Evolutionary conservation across 2,113 vertebrate species (phyloP), one percentile per base, ranked within the genome.

Genomic region (Rousettus leschenaultii): DNA sequence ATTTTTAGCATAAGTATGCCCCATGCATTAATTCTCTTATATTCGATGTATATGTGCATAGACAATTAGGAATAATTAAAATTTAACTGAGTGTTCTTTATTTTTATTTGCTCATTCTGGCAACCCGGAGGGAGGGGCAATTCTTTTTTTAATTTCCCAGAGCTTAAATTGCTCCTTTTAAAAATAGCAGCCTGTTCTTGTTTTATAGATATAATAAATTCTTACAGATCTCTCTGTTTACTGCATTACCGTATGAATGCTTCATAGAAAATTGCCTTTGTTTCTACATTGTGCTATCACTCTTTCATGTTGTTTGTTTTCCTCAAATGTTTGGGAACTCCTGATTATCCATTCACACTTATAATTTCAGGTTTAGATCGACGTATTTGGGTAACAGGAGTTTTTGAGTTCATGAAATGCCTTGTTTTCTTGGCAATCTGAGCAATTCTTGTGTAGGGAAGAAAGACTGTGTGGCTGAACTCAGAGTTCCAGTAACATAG

Each of bases 101-200:
- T 86, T 97, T 91, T 87, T 33, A 90, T 96, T 94, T 90, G 48
- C 26, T 89, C 21, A 65, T 35, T 95, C 66, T 61, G 24, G 18
- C 35, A 95, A 96, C 22, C 22, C 33, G n/a, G 38, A 94, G 33
- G n/a, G 33, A 94, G 10, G 65, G 59, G 6, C n/a, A 48, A 70
- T 74, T 88, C 59, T 71, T 71, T 86, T 79, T 71, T 61, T 26
- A 57, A 55, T 88, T 91, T 93, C 45, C 79, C 61, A 22, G 51
- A 89, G 89, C 28, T 95, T 95, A 94, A 45, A 73, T 92, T 91
- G 5, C 78, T 86, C 89, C 43, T 86, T 78, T 97, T 70, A 84
- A 92, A 87, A 95, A 63, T 59, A 95, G 55, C 33, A 92, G 13
- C 33, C 65, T 90, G 16, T 88, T 96, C 45, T 77, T 71, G 40